Percentiles rank a stretch among this genome's conserved stretches.
Evolutionary conservation across 2,113 vertebrate species (phyloP).

Genomic region (Arothron firmamentum): DNA sequence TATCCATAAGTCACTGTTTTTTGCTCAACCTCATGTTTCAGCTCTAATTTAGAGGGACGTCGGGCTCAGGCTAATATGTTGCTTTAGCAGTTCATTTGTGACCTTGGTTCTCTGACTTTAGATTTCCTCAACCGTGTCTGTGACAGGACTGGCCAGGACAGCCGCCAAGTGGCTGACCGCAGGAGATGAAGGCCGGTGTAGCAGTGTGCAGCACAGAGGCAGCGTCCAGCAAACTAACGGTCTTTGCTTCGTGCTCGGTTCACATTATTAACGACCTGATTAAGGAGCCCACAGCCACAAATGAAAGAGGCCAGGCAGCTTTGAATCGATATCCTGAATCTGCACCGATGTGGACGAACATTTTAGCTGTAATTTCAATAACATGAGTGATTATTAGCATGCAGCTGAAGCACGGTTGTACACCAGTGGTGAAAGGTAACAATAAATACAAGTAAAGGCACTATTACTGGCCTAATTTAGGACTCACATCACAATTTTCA

Average conservation of each 20-base stretch:
- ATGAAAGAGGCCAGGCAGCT: slow-evolving; percentile 31
- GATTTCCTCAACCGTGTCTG: no score
- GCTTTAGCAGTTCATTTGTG: no score
- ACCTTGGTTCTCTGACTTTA: no score
- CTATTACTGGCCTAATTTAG: no score
- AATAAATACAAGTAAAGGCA: no score
- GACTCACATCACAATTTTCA: no score
- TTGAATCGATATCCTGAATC: slow-evolving; percentile 17
- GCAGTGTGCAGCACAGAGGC: background rate
- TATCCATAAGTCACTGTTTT: no score
- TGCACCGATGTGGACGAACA: slow-evolving; percentile 6
- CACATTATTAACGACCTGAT: slow-evolving; percentile 49
- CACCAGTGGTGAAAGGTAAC: no score
- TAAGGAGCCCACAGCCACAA: slow-evolving; percentile 41
- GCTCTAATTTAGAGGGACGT: background rate
- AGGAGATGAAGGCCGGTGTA: no score
- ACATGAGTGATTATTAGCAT: background rate
- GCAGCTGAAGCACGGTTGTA: slow-evolving; percentile 3
- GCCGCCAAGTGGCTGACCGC: no score
- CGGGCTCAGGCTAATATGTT: no score
- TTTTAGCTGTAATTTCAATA: background rate
- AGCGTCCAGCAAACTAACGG: background rate
- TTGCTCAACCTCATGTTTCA: background rate
- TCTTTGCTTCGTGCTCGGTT: slow-evolving; percentile 24
- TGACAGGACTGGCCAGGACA: no score